Evolutionary conservation across 2,113 vertebrate species (phyloP).

Genomic region (Poeciliopsis occidentalis): DNA sequence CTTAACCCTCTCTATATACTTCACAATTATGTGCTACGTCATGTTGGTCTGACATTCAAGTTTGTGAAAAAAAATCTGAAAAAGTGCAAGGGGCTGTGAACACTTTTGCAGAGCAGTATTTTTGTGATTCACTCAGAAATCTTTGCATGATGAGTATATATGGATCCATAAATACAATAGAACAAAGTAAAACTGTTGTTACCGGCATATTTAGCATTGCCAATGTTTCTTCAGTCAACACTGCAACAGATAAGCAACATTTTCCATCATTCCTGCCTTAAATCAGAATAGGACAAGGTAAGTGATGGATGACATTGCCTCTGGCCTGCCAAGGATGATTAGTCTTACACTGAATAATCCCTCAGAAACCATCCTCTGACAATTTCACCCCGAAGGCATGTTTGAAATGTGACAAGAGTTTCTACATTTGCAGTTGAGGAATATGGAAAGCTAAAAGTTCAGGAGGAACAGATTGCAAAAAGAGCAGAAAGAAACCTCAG

Average conservation of each 20-base stretch:
- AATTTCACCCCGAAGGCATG: slow-evolving; percentile 21
- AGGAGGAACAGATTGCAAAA: not conserved
- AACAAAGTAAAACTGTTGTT: slow-evolving; percentile 5
- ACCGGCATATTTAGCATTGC: slow-evolving; percentile 17
- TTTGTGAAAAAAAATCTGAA: not conserved
- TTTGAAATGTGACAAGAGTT: slow-evolving; percentile 39
- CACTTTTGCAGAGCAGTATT: too few relatives aligned
- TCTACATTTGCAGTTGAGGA: slow-evolving; percentile 20
- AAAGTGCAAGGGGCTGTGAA: not conserved
- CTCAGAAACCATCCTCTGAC: slow-evolving; percentile 35
- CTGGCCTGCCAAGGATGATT: slow-evolving; percentile 56
- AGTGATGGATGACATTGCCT: slow-evolving; percentile 62
- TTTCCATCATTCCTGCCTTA: slow-evolving; percentile 50
- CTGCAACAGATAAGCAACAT: slow-evolving; percentile 50
- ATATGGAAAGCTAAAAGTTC: slow-evolving; percentile 11
- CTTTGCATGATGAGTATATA: not conserved
- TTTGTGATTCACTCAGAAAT: not conserved
- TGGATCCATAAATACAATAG: not conserved
- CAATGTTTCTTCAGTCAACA: slow-evolving; percentile 45
- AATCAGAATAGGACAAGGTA: slow-evolving; percentile 63
- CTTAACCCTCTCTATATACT: not conserved
- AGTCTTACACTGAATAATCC: slow-evolving; percentile 51
- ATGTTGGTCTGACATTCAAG: not conserved
- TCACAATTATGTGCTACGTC: not conserved
- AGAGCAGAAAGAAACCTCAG: slow-evolving; percentile 17